Base-by-base conservation (phyloP, 2,797 vertebrate species). In the Myiothlypis chrysogaster region DNA sequence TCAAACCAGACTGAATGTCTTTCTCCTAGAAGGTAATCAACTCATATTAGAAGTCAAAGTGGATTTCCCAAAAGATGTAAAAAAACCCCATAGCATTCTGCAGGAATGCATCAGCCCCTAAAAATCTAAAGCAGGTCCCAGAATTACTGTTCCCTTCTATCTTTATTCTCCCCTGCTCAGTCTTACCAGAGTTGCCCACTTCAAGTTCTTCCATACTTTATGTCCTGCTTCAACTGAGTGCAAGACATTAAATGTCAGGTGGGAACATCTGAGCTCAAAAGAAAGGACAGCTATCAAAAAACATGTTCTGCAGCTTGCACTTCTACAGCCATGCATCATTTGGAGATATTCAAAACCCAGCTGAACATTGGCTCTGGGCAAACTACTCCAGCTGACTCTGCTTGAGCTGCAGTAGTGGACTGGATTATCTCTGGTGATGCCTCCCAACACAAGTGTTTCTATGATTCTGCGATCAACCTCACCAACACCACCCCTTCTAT, bases 1-100 rank as follows among this genome's bases (percentile, higher is more conserved):
- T 99, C 95, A 99, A 97, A 61, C 99, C 99, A 4, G 99, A 99
- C 83, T 99, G 97, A 94, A 99, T 98, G 76, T 99, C 99, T 95
- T 96, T 98, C 94, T 99, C 99, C 99, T 99, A 75, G 35, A 97
- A 96, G 69, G 83, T 27, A 96, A 87, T 34, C 66, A 93, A 88
- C 28, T 32, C 35, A 24, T 49, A 79, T 35, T 59, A 80, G 23
- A 80, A 8, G 10, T 50, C 71, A 61, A 60, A 86, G 30, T 32
- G 7, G 19, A 63, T 56, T 87, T 87, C 30, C 17, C 56, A 53
- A 68, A 76, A 82, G 35, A 56, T 25, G 7, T 34, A 59, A 78
- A 43, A 41, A 59, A 34, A 3, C 0, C 30, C 0, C 5, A 41
- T 1, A 66, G 21, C 8, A 27, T 50, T 75, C 53, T 78, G 16